Conservation (phyloP, 2,888 invertebrate genomes). For the Choreutis nemorana region DNA sequence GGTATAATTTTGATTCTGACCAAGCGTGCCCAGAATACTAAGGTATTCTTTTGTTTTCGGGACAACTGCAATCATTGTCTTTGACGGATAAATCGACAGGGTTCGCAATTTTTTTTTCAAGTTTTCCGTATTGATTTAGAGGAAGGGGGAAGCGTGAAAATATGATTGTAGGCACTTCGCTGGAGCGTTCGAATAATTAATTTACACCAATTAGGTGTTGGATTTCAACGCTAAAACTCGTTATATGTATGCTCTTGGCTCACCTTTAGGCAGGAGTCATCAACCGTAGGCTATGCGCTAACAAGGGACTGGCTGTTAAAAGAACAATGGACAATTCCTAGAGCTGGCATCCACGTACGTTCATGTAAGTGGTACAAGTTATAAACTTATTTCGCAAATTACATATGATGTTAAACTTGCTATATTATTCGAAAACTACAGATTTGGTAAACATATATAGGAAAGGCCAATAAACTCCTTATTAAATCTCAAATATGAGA, state of each 20-base stretch:
- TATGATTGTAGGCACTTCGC: no score
- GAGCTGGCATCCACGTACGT: constrained; percentile 25
- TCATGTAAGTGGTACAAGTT: constrained; percentile 13
- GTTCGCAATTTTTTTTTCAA: background rate
- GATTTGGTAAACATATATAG: no score
- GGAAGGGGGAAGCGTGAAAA: no score
- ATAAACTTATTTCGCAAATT: constrained; percentile 15
- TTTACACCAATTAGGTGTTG: constrained; percentile 14
- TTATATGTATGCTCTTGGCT: constrained; percentile 34
- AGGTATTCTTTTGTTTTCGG: constrained; percentile 23
- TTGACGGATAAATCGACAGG: no score
- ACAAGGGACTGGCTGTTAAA: constrained; percentile 58
- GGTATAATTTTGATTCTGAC: constrained; percentile 29
- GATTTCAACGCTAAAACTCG: constrained; percentile 38
- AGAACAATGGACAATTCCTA: constrained; percentile 57
- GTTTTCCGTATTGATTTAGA: background rate
- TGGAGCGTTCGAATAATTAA: constrained; percentile 1
- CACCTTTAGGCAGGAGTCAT: constrained; percentile 20
- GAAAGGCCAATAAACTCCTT: no score
- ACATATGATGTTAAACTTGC: constrained; percentile 2
- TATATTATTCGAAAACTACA: no score
- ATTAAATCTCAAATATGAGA: no score
- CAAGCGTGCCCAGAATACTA: constrained; percentile 34
- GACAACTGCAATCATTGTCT: no score
- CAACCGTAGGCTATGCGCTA: constrained; percentile 30